Evolutionary conservation across 2,113 vertebrate genomes (phyloP).

Genomic region (Pan paniscus): DNA sequence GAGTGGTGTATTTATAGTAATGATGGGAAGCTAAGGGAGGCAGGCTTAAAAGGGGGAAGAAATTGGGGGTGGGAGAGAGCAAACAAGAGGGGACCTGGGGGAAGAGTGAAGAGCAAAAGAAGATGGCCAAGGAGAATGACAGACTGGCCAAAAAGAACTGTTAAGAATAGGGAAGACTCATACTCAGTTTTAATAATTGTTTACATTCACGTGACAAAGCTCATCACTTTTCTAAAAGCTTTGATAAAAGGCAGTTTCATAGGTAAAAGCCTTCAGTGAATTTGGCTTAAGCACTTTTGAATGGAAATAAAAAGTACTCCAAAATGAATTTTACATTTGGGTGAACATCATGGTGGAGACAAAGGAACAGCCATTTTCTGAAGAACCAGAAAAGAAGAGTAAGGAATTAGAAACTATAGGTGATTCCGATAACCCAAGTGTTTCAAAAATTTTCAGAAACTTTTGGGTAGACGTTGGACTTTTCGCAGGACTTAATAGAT

Average conservation of each 20-base stretch:
- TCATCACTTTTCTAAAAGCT: background rate
- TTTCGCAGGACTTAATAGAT: background rate
- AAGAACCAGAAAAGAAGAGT: background rate
- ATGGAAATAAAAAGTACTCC: background rate
- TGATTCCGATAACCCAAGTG: background rate
- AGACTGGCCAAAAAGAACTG: background rate
- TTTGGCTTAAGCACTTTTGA: background rate
- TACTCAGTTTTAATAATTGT: background rate
- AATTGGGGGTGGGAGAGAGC: background rate
- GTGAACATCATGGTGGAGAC: background rate
- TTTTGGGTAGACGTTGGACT: background rate
- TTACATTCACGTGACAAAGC: background rate
- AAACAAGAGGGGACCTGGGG: background rate
- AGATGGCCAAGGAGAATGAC: background rate
- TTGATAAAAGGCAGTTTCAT: background rate
- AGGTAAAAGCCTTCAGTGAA: background rate
- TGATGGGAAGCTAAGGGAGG: background rate
- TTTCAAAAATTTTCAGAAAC: background rate
- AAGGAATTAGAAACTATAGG: background rate
- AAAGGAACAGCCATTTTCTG: background rate
- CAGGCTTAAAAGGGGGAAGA: background rate
- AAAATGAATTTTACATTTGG: background rate
- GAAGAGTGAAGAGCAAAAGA: background rate
- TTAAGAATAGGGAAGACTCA: background rate
- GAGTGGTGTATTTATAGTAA: background rate